Evolutionary conservation across 2,797 vertebrate genomes (phyloP).

Genomic region (Siniperca scherzeri): DNA sequence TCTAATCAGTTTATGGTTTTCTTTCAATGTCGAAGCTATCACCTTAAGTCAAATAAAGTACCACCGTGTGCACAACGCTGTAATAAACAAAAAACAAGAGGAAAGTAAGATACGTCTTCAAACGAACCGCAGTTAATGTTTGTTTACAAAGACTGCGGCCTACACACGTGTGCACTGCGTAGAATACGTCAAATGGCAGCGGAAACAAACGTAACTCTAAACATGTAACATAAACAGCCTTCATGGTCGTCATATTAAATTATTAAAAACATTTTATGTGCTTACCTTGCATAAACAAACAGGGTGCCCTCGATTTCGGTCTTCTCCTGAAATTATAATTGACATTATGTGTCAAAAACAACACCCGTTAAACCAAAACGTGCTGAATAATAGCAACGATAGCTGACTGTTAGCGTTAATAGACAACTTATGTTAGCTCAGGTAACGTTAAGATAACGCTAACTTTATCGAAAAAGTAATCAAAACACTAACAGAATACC

Average conservation of each 20-base stretch:
- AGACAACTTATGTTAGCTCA: background rate
- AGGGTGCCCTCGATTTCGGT: slow-evolving; percentile 97
- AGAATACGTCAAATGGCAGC: slow-evolving; percentile 44
- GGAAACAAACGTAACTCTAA: slow-evolving; percentile 1
- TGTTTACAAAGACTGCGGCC: slow-evolving; percentile 69
- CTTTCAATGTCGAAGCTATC: background rate
- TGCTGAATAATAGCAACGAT: background rate
- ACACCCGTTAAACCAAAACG: background rate
- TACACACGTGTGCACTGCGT: slow-evolving; percentile 42
- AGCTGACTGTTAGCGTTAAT: background rate
- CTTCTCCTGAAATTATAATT: slow-evolving; percentile 90
- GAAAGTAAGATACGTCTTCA: fast-evolving
- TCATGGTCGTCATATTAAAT: background rate
- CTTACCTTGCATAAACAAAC: slow-evolving; percentile 96
- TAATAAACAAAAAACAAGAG: background rate
- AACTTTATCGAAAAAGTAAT: fast-evolving
- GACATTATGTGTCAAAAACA: background rate
- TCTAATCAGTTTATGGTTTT: background rate
- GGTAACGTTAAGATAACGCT: background rate
- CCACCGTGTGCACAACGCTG: background rate
- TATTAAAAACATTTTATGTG: too few species aligned
- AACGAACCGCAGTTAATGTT: background rate
- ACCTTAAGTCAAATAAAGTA: background rate
- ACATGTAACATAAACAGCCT: slow-evolving; percentile 13
- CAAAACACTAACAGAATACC: background rate